Base-by-base conservation (phyloP, 2,888 invertebrate species). In the Sinotaia quadrata region DNA sequence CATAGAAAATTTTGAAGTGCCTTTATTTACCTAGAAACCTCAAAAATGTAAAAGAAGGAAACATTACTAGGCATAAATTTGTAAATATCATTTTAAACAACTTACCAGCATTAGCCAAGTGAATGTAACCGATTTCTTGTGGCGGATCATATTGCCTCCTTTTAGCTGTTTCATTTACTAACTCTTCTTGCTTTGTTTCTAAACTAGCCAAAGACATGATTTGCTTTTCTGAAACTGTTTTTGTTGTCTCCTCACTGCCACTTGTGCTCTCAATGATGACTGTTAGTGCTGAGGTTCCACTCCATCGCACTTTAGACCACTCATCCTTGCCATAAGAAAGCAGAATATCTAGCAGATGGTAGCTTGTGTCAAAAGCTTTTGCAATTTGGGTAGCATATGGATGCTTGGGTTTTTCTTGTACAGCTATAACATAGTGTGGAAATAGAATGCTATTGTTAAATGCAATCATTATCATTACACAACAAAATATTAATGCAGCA, bases 321-420 rank as follows among this genome's bases (percentile, higher is more conserved):
- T 87, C 87, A 71, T 84, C 85, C 71, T 84, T 84, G 4, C 87
- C 87, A 74, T 83, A 84, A 0, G 85, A 84, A 67, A 87, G 68
- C 36, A 85, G 74, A 56, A 80, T 78, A 72, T 87, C 87, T 37
- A 82, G 76, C n/a, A 81, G 66, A 24, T 81, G 76, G 67, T 84
- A 85, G 1, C 84, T 79, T 67, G 81, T 85, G 44, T 75, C 78
- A 51, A 86, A 82, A 4, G 85, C 85, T 36, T 78, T 67, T 27
- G 80, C 73, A 78, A 78, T 81, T 72, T 76, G 80, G 56, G 67
- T 65, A n/a, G 77, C 76, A 60, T 81, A 79, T n/a, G 80, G 78
- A 47, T 78, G 74, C 65, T 78, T 27, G 10, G 36, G n/a, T 33
- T 60, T 65, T 54, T 63, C 62, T 8, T n/a, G n/a, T n/a, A n/a